These are phyloP conservation scores for Epizoanthus scotinus DNA, from an alignment of 92 coral and sea anemone genomes.

Conservation along the genomic window DNA sequence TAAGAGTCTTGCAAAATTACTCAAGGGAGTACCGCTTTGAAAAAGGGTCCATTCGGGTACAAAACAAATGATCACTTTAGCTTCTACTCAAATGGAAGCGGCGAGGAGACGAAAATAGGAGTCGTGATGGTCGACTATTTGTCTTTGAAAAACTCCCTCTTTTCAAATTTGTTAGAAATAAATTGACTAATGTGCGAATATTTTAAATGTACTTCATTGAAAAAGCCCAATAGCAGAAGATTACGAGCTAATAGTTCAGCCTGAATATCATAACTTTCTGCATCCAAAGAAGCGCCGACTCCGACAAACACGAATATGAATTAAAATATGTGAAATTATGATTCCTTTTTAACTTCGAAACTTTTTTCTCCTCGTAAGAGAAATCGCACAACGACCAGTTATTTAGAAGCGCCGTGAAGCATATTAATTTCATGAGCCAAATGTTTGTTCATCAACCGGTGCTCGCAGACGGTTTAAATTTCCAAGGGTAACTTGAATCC, in stretches of 20 bases:
- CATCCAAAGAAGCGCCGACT: too few species aligned
- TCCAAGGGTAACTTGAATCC: neutral
- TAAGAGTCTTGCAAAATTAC: neutral
- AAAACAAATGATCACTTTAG: slow-evolving; percentile 7
- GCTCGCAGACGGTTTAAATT: neutral
- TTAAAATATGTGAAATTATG: too few species aligned
- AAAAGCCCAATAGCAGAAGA: too few species aligned
- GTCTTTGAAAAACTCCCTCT: neutral
- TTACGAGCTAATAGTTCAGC: too few species aligned
- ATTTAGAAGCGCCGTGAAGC: neutral
- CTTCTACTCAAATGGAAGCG: neutral
- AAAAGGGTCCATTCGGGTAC: neutral
- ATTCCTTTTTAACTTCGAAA: too few species aligned
- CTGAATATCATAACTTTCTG: too few species aligned
- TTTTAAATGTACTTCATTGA: too few species aligned
- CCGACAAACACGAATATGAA: too few species aligned
- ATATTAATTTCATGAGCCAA: neutral
- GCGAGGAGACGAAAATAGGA: neutral
- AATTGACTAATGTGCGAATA: too few species aligned
- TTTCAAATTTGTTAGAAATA: too few species aligned
- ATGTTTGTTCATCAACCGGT: neutral
- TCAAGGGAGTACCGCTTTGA: neutral
- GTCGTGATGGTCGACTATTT: neutral
- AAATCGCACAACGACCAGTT: neutral
- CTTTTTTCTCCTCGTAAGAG: too few species aligned